phyloP scores from a whole-genome alignment of 2,888 invertebrate genomes.

The Plebejus anna region DNA sequence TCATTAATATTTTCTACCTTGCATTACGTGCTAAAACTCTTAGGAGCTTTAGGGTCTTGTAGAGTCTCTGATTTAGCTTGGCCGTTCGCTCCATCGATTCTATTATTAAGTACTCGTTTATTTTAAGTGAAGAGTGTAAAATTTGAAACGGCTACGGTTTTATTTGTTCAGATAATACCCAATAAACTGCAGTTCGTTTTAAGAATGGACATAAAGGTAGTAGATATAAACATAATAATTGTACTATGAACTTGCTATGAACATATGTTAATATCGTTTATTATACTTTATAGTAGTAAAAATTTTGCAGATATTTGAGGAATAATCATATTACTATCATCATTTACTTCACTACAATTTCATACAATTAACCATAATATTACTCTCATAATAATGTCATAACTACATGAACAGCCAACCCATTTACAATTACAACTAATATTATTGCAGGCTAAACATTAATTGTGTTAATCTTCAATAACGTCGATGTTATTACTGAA shows the following conservation, averaged over 20 bases:
- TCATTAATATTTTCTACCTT: slow-evolving; percentile 61
- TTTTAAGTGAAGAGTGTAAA: slow-evolving; percentile 18
- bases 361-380: background rate
- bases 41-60: slow-evolving; percentile 43
- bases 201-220: background rate
- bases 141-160: background rate
- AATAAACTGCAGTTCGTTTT: background rate
- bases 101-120: slow-evolving; percentile 30
- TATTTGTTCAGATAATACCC: background rate
- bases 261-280: background rate
- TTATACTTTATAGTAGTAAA: too few species aligned
- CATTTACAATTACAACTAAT: slow-evolving; percentile 18
- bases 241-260: background rate
- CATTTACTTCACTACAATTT: background rate
- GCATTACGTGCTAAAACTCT: slow-evolving; percentile 39
- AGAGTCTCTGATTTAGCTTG: slow-evolving; percentile 37
- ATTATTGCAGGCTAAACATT: background rate
- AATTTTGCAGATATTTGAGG: background rate
- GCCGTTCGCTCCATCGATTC: slow-evolving; percentile 32
- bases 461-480: slow-evolving; percentile 1
- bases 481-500: background rate
- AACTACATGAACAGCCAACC: background rate
- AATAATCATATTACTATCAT: background rate
- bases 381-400: background rate
- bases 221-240: background rate